Base-by-base conservation (phyloP, 2,113 vertebrate genomes). In the Tupaia tana region DNA sequence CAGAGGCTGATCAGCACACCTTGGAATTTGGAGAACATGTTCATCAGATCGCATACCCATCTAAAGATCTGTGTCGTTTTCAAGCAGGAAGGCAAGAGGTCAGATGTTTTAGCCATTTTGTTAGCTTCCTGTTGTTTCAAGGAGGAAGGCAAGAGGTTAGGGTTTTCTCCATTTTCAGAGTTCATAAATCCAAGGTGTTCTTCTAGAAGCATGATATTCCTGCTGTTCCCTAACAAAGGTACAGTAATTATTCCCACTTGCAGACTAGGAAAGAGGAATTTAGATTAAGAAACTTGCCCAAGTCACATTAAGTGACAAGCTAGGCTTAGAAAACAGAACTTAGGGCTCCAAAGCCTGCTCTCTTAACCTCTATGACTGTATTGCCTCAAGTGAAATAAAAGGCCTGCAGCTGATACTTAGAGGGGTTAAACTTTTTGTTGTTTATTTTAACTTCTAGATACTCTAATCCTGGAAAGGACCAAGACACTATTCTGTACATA, bases 371-470 rank as follows among this genome's bases (percentile, higher is more conserved):
- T 27, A 15, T 16, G 56, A 15, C n/a, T 34, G 16, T 25, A 34
- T 22, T 6, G 10, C 69, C 25, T 90, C 0, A 2, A 66, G 77
- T 7, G 52, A 89, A 31, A 61, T 24, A 52, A 64, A 80, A 80
- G 52, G 67, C 25, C 66, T 73, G 3, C 2, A 2, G 43, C 25
- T 64, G 69, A 63, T 63, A 15, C 3, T 1, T 66, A 6, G 3
- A 43, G 15, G 20, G 34, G 15, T 64, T 64, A n/a, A 63, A 27
- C 18, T 81, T 67, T 92, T 64, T 2, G 5, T 59, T 67, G 19
- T 74, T 95, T 77, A 25, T 85, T 93, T 77, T 75, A 82, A 86
- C 52, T 84, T 71, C 18, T 29, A 63, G 56, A 78, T 61, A 69
- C 70, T 77, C 58, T 73, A 77, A 25, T 73, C 59, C 82, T 82